A percentile compares a stretch with the other conserved stretches of the same genome.
Conservation (phyloP, 2,113 vertebrate genomes). For the Narcine bancroftii region DNA sequence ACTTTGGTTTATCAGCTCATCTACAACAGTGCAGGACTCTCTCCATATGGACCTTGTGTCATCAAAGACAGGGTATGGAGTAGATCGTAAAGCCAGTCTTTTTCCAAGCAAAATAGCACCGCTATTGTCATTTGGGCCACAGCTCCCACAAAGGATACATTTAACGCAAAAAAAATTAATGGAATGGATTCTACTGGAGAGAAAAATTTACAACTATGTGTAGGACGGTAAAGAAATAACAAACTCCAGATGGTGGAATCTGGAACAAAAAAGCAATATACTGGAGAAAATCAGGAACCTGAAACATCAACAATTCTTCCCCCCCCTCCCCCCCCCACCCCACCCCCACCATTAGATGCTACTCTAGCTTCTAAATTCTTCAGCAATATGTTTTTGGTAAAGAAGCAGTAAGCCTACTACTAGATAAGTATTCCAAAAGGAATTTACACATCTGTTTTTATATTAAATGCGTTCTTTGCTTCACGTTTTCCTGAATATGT, state of each 20-base stretch:
- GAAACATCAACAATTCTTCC: no score
- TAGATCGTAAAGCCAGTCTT: not conserved
- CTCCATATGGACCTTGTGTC: no score
- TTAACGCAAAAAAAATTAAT: not conserved
- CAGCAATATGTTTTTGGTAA: no score
- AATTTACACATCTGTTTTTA: no score
- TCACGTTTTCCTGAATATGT: not conserved
- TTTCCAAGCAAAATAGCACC: not conserved
- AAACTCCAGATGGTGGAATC: no score
- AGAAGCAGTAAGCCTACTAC: not conserved
- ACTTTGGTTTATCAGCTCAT: not conserved
- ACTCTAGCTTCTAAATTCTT: no score
- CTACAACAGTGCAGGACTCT: not conserved
- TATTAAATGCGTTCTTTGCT: not conserved
- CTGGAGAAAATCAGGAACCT: no score
- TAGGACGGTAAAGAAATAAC: not conserved
- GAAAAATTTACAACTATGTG: not conserved
- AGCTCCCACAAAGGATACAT: not conserved
- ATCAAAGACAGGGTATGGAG: not conserved
- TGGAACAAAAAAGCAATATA: no score
- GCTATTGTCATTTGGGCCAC: not conserved
- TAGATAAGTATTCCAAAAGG: not conserved
- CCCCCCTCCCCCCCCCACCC: no score
- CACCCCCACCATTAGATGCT: no score
- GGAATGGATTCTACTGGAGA: not conserved